Evolutionary conservation across 2,113 vertebrate genomes (phyloP).

Genomic region (Xiphias gladius): DNA sequence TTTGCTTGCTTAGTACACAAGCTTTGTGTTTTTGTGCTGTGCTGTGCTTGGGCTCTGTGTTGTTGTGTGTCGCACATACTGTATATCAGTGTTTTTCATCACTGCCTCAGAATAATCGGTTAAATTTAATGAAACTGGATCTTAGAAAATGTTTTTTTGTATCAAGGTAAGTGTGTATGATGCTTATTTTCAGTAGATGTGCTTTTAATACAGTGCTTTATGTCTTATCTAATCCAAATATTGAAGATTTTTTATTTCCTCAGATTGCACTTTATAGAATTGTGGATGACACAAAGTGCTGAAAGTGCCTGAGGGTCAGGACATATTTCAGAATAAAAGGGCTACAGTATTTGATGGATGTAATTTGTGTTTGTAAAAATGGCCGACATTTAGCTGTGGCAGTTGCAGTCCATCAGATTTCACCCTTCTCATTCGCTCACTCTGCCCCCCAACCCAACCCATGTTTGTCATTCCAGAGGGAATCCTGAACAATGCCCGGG

Average conservation of each 20-base stretch:
- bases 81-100: slow-evolving; percentile 51
- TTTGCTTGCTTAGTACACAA: slow-evolving; percentile 42
- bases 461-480: slow-evolving; percentile 90
- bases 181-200: slow-evolving; percentile 13
- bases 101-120: not conserved
- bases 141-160: slow-evolving; percentile 4
- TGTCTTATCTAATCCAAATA: slow-evolving; percentile 11
- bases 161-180: slow-evolving; percentile 66
- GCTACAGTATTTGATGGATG: slow-evolving; percentile 27
- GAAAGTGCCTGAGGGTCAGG: slow-evolving; percentile 13
- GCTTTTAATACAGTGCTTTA: slow-evolving; percentile 20
- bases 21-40: slow-evolving; percentile 59
- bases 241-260: slow-evolving; percentile 5
- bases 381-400: slow-evolving; percentile 53
- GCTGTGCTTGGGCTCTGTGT: slow-evolving; percentile 47
- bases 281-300: slow-evolving; percentile 14
- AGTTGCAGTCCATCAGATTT: slow-evolving; percentile 62
- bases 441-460: slow-evolving; percentile 52
- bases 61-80: slow-evolving; percentile 29
- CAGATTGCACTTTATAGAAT: slow-evolving; percentile 38
- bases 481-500: slow-evolving; percentile 99
- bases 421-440: slow-evolving; percentile 46
- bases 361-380: slow-evolving; percentile 46
- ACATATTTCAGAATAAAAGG: slow-evolving; percentile 35
- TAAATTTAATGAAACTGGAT: slow-evolving; percentile 11